Base-by-base conservation (phyloP, 2,797 vertebrate species). In the Enteromius paludinosus region DNA sequence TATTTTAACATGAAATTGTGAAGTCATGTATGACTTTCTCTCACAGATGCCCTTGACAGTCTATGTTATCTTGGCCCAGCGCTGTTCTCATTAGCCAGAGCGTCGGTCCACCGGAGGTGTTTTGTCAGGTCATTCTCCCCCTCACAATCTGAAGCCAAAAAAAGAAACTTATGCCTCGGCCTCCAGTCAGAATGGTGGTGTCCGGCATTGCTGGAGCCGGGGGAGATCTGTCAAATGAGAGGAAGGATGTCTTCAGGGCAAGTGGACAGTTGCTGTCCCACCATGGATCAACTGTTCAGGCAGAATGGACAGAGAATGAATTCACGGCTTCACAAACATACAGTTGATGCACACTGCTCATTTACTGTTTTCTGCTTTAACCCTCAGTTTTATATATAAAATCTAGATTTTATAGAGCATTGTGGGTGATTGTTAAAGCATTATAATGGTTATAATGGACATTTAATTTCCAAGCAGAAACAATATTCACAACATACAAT, bases 251-350 rank as follows among this genome's bases (percentile, higher is more conserved):
- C 89, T 89, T 84, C 84, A 59, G 81, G 76, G 43, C 64, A 61
- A 62, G 66, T 64, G 87, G 83, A 54, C 87, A 87, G 85, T 85
- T 88, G 76, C 84, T 28, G 88, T 90, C 90, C 90, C 86, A 83
- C 82, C 86, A 82, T 84, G 88, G 88, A 90, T 89, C 91, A 93
- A 90, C 91, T 93, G 91, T 89, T 88, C 85, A 84, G 72, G 85
- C 90, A 87, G 62, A 62, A 62, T 15, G 25, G 79, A 72, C 62
- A 78, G 41, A 72, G 70, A 84, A 17, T 41, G 69, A 64, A 75
- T 68, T 52, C 23, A 3, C 4, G 11, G 54, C 35, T 61, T 43
- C 54, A 41, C 52, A 61, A 61, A 43, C 54, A 87, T 20, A 14
- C n/a, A 8, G 61, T 30, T 30, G 2, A 25, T 56, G 54, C 61